Percentiles rank a stretch among this genome's conserved stretches.
phyloP scores from a whole-genome alignment of 1,140 invertebrate genomes.

The Samia ricini region DNA sequence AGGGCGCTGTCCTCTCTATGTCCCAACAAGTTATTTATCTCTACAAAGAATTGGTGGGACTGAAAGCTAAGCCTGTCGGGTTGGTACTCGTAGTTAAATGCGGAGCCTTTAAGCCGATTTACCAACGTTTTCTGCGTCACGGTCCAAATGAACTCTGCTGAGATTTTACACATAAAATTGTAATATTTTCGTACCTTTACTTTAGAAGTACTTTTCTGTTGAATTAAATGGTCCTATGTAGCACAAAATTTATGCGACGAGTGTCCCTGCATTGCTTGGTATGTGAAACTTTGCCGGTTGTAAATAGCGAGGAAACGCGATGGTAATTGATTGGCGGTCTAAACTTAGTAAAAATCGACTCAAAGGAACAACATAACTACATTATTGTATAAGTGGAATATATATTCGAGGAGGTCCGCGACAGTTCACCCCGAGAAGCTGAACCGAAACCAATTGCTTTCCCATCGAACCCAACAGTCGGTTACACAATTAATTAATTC shows the following conservation, averaged over 20 bases:
- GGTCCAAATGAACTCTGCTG: neutral
- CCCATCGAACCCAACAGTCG: constrained; percentile 5
- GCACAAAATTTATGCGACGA: no score
- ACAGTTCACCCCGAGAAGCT: neutral
- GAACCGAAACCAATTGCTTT: neutral
- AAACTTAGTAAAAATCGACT: no score
- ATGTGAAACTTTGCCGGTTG: no score
- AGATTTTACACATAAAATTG: neutral
- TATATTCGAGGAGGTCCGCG: neutral
- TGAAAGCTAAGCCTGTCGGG: constrained; percentile 3
- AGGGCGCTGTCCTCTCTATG: neutral
- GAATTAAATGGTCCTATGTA: no score
- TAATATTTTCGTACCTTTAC: no score
- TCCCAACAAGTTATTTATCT: neutral
- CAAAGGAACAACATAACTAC: neutral
- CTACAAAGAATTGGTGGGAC: neutral
- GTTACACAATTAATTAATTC: constrained; percentile 10
- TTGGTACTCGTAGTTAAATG: neutral
- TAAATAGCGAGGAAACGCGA: no score
- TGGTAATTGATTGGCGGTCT: no score
- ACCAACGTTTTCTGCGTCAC: neutral
- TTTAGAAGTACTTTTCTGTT: no score
- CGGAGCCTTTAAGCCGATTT: constrained; percentile 9
- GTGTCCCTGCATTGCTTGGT: no score
- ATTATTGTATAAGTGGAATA: neutral